Base-by-base conservation (phyloP, 2,797 vertebrate genomes). In the Anisognathus igniventris region DNA sequence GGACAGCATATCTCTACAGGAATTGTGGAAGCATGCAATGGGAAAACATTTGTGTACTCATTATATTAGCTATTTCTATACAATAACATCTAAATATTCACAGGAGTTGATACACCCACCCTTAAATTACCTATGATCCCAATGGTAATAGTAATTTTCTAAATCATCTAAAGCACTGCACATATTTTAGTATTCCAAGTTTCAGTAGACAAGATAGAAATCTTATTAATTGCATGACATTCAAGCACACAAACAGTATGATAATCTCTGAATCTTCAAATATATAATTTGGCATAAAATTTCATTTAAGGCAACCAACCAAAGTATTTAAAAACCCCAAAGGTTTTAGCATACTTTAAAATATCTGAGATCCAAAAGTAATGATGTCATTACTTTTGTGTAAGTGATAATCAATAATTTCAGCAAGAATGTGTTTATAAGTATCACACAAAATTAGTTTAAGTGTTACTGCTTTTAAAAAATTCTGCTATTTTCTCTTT, bases 1-100 rank as follows among this genome's bases (percentile, higher is more conserved):
- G 58, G 40, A 21, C 68, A 78, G 4, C 6, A 2, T 75, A 9
- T 40, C 9, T 80, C 6, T 37, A 22, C 24, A 42, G 37, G n/a
- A 67, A 37, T 35, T 74, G 10, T 39, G 21, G 31, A 80, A 73
- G 12, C 0, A 0, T 51, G 5, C 2, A 31, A 17, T 28, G 2
- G 14, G 10, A 4, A 44, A 60, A n/a, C 67, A 51, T 5, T 12
- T 33, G 18, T 14, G 25, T 33, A 33, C 5, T 8, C 5, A 28
- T 57, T 88, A 5, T 19, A 54, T 54, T 53, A 50, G 7, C n/a
- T 50, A 24, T 62, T 14, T 17, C 13, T 24, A 5, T 89, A 21
- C 18, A 70, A 2, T 56, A 85, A 21, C 12, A 62, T 9, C 10
- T 66, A 42, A 83, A 66, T 90, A 58, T 33, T 75, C 24, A 65